Percentiles rank a stretch among this genome's conserved stretches.
Evolutionary conservation across 1,140 invertebrate genomes (phyloP).

Genomic region (Magallana angulata): DNA sequence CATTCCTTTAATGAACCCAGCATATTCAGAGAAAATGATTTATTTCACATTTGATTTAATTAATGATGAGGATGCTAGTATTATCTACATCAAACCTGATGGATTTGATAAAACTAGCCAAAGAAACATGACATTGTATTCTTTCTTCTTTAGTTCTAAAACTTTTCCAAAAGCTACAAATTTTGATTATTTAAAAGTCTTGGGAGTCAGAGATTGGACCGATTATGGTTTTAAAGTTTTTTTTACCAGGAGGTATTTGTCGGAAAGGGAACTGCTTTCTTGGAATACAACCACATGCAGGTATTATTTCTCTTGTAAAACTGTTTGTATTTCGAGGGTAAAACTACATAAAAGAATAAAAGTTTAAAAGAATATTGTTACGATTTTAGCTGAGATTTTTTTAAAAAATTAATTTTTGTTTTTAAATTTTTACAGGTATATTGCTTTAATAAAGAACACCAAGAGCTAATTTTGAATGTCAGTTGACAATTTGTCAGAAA

Average conservation of each 20-base stretch:
- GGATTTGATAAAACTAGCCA: background rate
- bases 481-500: background rate
- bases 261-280: slow-evolving; percentile 7
- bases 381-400: background rate
- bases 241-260: background rate
- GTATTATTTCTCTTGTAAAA: background rate
- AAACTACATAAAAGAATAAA: background rate
- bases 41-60: background rate
- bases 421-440: background rate
- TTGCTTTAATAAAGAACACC: background rate
- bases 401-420: background rate
- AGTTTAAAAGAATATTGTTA: background rate
- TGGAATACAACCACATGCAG: background rate
- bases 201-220: background rate
- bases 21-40: background rate
- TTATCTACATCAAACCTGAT: slow-evolving; percentile 2
- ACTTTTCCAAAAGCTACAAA: background rate
- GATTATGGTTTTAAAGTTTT: slow-evolving; percentile 23
- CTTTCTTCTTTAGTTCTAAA: background rate
- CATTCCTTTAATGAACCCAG: background rate
- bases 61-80: background rate
- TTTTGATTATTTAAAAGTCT: background rate
- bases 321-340: background rate
- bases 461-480: background rate
- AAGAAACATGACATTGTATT: background rate